phyloP scores from a whole-genome alignment of 2,888 invertebrate species.

The Pterostichus madidus region DNA sequence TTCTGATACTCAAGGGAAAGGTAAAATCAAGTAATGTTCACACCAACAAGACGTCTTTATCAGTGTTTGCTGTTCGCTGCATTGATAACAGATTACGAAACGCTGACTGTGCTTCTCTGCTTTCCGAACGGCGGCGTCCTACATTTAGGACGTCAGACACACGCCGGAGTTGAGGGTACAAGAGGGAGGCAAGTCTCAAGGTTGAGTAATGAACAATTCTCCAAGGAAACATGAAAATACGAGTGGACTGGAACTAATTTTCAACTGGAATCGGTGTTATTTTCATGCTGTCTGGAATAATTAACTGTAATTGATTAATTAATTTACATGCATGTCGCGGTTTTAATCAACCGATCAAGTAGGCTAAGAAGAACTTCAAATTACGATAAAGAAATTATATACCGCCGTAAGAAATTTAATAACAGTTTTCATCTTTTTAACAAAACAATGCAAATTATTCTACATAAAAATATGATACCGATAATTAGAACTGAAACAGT shows the following conservation, averaged over 20 bases:
- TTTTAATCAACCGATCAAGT: constrained; percentile 49
- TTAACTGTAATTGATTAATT: constrained; percentile 50
- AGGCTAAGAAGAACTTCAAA: constrained; percentile 34
- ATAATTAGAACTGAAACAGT: too few relatives aligned
- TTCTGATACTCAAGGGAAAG: background rate
- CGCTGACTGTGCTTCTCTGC: constrained; percentile 26
- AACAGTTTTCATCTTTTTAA: too few relatives aligned
- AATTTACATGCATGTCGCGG: constrained; percentile 48
- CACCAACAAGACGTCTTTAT: background rate
- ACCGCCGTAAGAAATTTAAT: background rate
- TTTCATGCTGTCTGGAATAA: constrained; percentile 42
- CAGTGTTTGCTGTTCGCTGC: constrained; percentile 53
- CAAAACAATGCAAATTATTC: too few relatives aligned
- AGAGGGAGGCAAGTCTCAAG: constrained; percentile 37
- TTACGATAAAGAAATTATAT: background rate
- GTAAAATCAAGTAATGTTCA: background rate
- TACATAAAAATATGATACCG: too few relatives aligned
- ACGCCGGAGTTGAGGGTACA: background rate
- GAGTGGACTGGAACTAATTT: constrained; percentile 51
- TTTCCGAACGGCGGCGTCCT: constrained; percentile 10
- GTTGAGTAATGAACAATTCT: constrained; percentile 41
- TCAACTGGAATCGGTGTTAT: constrained; percentile 31
- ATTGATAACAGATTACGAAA: constrained; percentile 52
- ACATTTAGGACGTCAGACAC: constrained; percentile 20
- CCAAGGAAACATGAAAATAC: constrained; percentile 47